phyloP scores from a whole-genome alignment of 2,888 invertebrate species.

The Sarcophaga rosellei region DNA sequence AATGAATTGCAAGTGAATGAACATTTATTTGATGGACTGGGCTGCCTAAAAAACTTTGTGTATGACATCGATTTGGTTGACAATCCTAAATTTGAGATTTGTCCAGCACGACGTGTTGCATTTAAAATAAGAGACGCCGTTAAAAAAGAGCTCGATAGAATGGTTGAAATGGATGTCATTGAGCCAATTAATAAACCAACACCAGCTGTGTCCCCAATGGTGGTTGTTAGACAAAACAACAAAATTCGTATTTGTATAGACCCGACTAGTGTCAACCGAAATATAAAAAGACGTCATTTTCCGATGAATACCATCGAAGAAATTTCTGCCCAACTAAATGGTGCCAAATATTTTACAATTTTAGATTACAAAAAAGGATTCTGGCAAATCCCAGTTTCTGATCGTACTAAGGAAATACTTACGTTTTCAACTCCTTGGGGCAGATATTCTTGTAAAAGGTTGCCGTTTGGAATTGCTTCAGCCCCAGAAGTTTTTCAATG shows the following conservation, averaged over 20 bases:
- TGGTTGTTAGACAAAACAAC: conserved; percentile 52
- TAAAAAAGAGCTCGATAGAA: conserved; percentile 62
- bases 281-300: conserved; percentile 51
- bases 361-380: conserved; percentile 62
- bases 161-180: conserved; percentile 54
- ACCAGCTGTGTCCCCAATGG: conserved; percentile 62
- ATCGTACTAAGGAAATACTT: conserved; percentile 63
- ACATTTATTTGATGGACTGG: conserved; percentile 2
- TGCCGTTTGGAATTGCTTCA: conserved; percentile 26
- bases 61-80: conserved; percentile 62
- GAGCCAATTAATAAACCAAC: conserved; percentile 51
- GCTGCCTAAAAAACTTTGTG: conserved; percentile 56
- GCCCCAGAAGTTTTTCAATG: conserved; percentile 42
- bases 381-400: conserved; percentile 61
- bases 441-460: conserved; percentile 50
- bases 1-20: background rate
- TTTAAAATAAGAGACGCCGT: conserved; percentile 62
- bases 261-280: conserved; percentile 43
- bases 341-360: conserved; percentile 52
- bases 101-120: conserved; percentile 57
- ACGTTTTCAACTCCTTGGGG: conserved; percentile 64
- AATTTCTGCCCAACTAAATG: conserved; percentile 20
- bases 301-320: conserved; percentile 56
- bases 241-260: conserved; percentile 52
- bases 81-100: conserved; percentile 56